Conservation (phyloP, 1,140 invertebrate genomes). For the Heliothis subflexa region DNA sequence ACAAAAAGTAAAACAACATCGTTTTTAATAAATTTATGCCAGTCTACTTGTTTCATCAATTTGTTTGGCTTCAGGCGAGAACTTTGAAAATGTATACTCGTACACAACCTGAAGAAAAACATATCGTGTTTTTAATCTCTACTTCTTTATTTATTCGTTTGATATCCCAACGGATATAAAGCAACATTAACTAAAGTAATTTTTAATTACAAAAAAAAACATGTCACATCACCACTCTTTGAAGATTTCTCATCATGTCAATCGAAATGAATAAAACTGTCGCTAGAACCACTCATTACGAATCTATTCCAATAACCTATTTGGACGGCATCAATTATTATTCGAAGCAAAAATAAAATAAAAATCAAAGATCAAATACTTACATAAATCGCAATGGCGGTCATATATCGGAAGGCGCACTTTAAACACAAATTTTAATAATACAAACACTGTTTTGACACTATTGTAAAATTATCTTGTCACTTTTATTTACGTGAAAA, state of each 20-base stretch:
- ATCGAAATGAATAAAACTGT: conserved; percentile 7
- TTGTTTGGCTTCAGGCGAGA: too few species aligned
- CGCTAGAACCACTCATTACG: conserved; percentile 17
- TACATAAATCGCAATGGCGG: conserved; percentile 31
- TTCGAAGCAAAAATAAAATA: conserved; percentile 17
- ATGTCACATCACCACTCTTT: conserved; percentile 18
- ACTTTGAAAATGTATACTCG: not conserved
- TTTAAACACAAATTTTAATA: conserved; percentile 53
- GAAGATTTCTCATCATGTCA: conserved; percentile 14
- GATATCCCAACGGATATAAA: not conserved
- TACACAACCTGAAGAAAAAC: not conserved
- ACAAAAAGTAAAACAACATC: not conserved
- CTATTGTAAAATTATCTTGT: conserved; percentile 51
- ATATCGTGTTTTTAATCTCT: not conserved
- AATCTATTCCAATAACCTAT: conserved; percentile 29
- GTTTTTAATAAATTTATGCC: not conserved
- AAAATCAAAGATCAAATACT: conserved; percentile 34
- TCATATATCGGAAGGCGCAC: conserved; percentile 39
- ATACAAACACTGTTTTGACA: conserved; percentile 56
- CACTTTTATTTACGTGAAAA: conserved; percentile 54
- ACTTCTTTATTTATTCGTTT: not conserved
- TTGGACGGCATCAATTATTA: conserved; percentile 11
- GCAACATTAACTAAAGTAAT: not conserved
- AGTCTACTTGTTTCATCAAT: too few species aligned
- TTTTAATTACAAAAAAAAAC: conserved; percentile 1